phyloP scores from a whole-genome alignment of 2,113 vertebrate species.

The Heteronetta atricapilla region DNA sequence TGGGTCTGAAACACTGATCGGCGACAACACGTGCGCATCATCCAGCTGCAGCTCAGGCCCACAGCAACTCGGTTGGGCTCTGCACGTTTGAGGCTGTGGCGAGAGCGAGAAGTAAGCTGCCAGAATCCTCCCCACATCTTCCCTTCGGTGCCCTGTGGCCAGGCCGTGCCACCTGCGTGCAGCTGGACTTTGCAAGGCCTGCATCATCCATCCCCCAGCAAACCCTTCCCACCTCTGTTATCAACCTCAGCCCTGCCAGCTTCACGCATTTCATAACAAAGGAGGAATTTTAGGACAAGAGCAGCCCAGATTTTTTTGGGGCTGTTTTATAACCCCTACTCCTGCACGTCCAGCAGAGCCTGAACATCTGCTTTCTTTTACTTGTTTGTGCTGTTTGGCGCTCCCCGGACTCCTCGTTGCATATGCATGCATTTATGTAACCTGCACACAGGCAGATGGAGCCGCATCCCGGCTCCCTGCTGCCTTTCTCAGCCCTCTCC shows the following conservation, averaged over 20 bases:
- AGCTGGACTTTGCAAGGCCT: background rate
- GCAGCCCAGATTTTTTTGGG: background rate
- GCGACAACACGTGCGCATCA: fast-evolving
- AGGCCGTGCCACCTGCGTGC: background rate
- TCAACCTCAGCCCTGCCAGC: background rate
- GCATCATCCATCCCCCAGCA: background rate
- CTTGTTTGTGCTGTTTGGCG: background rate
- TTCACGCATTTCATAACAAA: background rate
- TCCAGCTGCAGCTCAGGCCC: background rate
- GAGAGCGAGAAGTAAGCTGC: background rate
- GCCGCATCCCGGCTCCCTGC: background rate
- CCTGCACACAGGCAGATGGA: fast-evolving
- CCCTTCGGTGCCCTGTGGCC: background rate
- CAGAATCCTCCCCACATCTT: background rate
- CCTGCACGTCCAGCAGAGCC: fast-evolving
- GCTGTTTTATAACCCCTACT: background rate
- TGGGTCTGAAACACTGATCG: fast-evolving
- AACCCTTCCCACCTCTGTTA: background rate
- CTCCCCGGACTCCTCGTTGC: background rate
- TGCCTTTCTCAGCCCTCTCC: background rate
- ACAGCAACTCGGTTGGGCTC: fast-evolving
- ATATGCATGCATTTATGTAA: background rate
- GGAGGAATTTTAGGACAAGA: fast-evolving
- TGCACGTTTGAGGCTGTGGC: fast-evolving
- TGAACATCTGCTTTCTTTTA: background rate